Base-by-base conservation (phyloP, 2,888 invertebrate species). In the Dione vanillae region DNA sequence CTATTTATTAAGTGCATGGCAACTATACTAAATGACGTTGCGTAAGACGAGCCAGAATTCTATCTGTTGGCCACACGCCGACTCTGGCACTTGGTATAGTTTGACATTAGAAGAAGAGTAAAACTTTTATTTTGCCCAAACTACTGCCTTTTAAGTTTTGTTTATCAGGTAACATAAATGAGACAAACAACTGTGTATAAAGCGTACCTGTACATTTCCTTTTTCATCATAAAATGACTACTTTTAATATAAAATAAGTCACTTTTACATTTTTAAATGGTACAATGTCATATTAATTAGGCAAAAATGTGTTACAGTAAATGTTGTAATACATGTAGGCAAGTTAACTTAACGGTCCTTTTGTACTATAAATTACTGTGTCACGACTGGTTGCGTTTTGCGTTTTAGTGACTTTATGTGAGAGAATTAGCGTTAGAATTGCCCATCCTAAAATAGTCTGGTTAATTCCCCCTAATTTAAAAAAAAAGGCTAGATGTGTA, bases 11-110 rank as follows among this genome's bases (percentile, higher is more conserved):
- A 74, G 75, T 62, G 78, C 79, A 76, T 80, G 71, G 79, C 80
- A 80, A 82, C 79, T 65, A 64, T 10, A 61, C 27, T 61, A n/a
- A 76, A 77, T 75, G 69, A 73, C 65, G 75, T 78, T 78, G 74
- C 72, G 71, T 75, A 76, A 77, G 74, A 59, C 65, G 76, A 77
- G 78, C 72, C 69, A 73, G 76, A 69, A 65, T 65, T 70, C 66
- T 59, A 59, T 70, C 75, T 77, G 76, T 77, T 78, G 78, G 76
- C 74, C 73, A 74, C 74, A 70, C 76, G 75, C 74, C 72, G 74
- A 58, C 71, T 69, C 69, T 75, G 65, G 73, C 72, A 70, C 71
- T 72, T 72, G 16, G 69, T 67, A 67, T 61, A 61, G 69, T 56
- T 66, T 58, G 66, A 72, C 64, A 70, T 70, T 66, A 66, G 52